A percentile compares a stretch with the other conserved stretches of the same genome.
These are phyloP conservation scores for Masticophis lateralis DNA, from an alignment of 2,797 vertebrate species.

Conservation along the genomic window DNA sequence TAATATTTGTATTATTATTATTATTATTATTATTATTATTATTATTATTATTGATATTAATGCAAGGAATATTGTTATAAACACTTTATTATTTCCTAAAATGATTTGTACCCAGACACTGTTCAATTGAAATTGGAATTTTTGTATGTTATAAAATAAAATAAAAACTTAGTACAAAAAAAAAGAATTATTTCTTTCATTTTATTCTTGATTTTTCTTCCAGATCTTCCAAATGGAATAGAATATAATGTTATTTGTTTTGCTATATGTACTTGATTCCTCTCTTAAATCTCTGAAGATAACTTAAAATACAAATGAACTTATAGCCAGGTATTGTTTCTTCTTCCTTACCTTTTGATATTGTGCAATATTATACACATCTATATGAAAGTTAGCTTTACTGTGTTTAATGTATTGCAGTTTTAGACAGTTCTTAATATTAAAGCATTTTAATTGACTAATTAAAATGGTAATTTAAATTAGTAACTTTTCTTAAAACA, in stretches of 20 bases:
- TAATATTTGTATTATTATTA: too few species aligned
- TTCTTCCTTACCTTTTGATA: not conserved
- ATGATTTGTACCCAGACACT: too few species aligned
- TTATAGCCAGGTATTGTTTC: not conserved
- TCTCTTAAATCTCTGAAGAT: not conserved
- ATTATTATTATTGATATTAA: too few species aligned
- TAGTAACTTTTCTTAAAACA: slow-evolving; percentile 8
- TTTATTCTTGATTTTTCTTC: not conserved
- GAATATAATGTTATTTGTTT: not conserved
- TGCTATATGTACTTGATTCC: not conserved
- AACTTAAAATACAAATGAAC: not conserved
- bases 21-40: too few species aligned
- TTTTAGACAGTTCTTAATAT: not conserved
- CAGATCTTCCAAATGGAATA: not conserved
- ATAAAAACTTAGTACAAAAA: not conserved
- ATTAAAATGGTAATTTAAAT: not conserved
- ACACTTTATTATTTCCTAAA: too few species aligned
- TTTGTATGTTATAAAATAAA: too few species aligned
- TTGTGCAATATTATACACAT: not conserved
- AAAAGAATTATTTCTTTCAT: not conserved
- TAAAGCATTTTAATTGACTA: slow-evolving; percentile 9
- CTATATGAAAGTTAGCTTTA: not conserved
- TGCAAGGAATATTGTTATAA: too few species aligned
- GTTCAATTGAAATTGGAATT: too few species aligned
- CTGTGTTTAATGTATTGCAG: not conserved